These are phyloP conservation scores for Epinephelus coioides DNA, from an alignment of 2,797 vertebrate species.

Conservation along the genomic window DNA sequence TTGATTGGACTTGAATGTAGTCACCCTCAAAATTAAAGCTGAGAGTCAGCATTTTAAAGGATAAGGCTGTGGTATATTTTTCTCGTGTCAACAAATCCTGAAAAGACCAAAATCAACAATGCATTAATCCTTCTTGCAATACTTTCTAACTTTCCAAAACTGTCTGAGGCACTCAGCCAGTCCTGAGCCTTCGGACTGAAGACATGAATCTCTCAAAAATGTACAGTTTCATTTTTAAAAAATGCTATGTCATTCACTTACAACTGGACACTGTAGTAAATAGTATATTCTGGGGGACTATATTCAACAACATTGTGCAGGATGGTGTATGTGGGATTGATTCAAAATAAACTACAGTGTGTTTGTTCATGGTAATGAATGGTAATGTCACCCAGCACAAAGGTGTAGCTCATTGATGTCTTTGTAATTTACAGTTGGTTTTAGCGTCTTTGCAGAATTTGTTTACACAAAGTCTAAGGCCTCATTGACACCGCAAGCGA, in stretches of 20 bases:
- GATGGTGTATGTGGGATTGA: no score
- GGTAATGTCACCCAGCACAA: no score
- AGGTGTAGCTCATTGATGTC: no score
- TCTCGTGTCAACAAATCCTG: not conserved
- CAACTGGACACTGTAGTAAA: no score
- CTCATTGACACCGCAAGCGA: no score
- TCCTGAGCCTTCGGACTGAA: not conserved
- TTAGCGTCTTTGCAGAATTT: no score
- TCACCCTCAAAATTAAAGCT: slow-evolving; percentile 3
- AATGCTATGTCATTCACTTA: no score
- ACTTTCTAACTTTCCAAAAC: not conserved
- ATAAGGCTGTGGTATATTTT: slow-evolving; percentile 8
- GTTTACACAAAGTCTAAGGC: no score
- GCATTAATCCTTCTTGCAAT: slow-evolving; percentile 1
- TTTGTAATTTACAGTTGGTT: no score
- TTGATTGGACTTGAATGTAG: slow-evolving; percentile 14
- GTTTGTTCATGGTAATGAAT: no score
- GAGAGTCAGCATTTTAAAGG: slow-evolving; percentile 7
- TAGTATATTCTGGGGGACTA: not conserved
- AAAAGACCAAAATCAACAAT: slow-evolving; percentile 7
- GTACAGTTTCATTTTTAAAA: not conserved
- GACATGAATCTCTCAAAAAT: not conserved
- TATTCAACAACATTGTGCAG: not conserved
- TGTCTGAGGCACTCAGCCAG: not conserved
- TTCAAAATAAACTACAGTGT: no score